Conservation (phyloP, 2,888 invertebrate genomes). For the Orchestes rusci region DNA sequence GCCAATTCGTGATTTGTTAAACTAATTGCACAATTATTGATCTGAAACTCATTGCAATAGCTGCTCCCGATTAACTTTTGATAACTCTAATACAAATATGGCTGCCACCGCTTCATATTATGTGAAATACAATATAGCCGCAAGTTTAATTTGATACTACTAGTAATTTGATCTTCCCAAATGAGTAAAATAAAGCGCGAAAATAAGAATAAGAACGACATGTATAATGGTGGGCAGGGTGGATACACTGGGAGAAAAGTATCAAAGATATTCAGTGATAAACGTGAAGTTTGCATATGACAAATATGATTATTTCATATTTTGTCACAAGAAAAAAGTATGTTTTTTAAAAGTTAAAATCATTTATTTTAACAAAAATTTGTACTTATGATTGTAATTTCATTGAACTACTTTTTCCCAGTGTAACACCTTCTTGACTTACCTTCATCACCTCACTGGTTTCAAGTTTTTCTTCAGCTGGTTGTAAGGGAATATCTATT, state of each 20-base stretch:
- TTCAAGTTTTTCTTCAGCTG: constrained; percentile 38
- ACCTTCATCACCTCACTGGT: constrained; percentile 30
- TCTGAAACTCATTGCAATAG: too few relatives aligned
- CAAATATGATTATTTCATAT: too few relatives aligned
- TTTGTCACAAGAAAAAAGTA: too few relatives aligned
- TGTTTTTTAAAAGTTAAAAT: too few relatives aligned
- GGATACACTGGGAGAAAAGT: constrained; percentile 20
- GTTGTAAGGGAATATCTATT: constrained; percentile 44
- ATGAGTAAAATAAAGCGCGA: constrained; percentile 26
- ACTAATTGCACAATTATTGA: too few relatives aligned
- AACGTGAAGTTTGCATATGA: too few relatives aligned
- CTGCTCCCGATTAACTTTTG: too few relatives aligned
- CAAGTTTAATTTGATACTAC: constrained; percentile 41
- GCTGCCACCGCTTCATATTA: too few relatives aligned
- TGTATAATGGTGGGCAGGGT: constrained; percentile 33
- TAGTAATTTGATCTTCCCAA: constrained; percentile 37
- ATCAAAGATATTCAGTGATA: too few relatives aligned
- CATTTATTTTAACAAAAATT: too few relatives aligned
- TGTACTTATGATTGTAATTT: constrained; percentile 1
- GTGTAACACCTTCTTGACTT: constrained; percentile 17
- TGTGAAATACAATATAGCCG: constrained; percentile 31
- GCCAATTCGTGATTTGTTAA: too few relatives aligned
- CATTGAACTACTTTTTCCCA: constrained; percentile 10
- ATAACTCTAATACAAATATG: too few relatives aligned
- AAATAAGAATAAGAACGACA: constrained; percentile 37